Evolutionary conservation across 2,888 invertebrate genomes (phyloP), one percentile per base, ranked within the genome.

Genomic region (Loripinus fragilis): DNA sequence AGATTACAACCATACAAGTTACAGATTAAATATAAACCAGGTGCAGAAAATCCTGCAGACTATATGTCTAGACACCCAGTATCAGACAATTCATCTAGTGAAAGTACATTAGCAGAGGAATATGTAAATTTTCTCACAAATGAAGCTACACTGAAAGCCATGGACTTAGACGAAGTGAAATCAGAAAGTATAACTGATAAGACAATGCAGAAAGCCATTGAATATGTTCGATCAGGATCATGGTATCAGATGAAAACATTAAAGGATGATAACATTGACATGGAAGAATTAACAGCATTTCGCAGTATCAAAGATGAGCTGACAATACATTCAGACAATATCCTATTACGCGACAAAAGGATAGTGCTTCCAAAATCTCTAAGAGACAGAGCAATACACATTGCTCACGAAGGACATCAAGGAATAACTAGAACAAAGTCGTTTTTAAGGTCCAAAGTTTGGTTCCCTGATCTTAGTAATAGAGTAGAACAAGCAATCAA

Each of bases 331-430:
- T 50, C 28, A 30, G 76, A 80, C 3, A 76, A 50, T 28, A 65
- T 81, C n/a, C 48, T 82, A 15, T 33, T 85, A 12, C 60, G 76
- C 30, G 68, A 75, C 52, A 42, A 69, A 7, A 60, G 69, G 38
- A 69, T 83, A 5, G 75, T 85, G 0, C 42, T 83, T 71, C 74
- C 85, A 33, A 64, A n/a, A 23, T 45, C 23, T 17, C 30, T 87
- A 20, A 73, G 76, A 41, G 52, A 74, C 1, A 38, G 64, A 67
- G 83, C 80, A 23, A 64, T 88, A 12, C 41, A 73, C 10, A 17
- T 86, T n/a, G 86, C 82, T 20, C 88, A 88, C 64, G 81, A 83
- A 67, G 81, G 88, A 17, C 88, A 89, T 60, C 85, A 86, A 71
- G 87, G 87, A 12, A 66, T 87, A 2, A 71, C 68, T 10, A 48